phyloP scores from a whole-genome alignment of 2,797 vertebrate species.

The Pempheris klunzingeri region DNA sequence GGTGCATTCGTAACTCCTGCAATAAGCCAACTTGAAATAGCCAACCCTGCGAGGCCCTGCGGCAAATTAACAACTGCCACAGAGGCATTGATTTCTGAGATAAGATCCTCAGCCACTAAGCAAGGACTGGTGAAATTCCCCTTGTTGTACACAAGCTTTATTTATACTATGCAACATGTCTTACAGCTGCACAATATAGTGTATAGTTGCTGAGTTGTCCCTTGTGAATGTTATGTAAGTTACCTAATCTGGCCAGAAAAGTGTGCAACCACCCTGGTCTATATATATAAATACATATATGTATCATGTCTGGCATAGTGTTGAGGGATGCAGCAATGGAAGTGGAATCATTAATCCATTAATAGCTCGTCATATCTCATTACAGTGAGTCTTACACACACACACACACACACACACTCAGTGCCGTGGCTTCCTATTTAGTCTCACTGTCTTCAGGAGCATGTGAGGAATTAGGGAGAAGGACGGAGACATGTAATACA shows the following conservation, averaged over 20 bases:
- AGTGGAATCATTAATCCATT: slow-evolving; percentile 82
- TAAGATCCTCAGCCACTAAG: slow-evolving; percentile 29
- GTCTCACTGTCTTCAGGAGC: slow-evolving; percentile 71
- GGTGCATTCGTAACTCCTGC: slow-evolving; percentile 54
- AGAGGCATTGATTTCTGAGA: slow-evolving; percentile 50
- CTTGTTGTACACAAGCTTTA: slow-evolving; percentile 38
- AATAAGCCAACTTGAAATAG: slow-evolving; percentile 79
- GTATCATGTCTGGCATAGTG: slow-evolving; percentile 67
- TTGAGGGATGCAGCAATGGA: slow-evolving; percentile 54
- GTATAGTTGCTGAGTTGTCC: slow-evolving; percentile 45
- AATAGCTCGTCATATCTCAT: slow-evolving; percentile 83
- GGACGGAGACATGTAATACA: slow-evolving; percentile 46
- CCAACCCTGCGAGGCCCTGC: slow-evolving; percentile 56
- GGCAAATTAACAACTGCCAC: slow-evolving; percentile 62
- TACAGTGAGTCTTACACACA: slow-evolving; percentile 70
- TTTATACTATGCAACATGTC: slow-evolving; percentile 57
- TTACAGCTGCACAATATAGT: slow-evolving; percentile 32
- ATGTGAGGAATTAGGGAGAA: slow-evolving; percentile 67
- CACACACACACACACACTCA: slow-evolving; percentile 38
- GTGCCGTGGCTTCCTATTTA: slow-evolving; percentile 45
- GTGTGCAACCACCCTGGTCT: slow-evolving; percentile 50
- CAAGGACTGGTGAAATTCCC: slow-evolving; percentile 20
- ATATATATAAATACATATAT: slow-evolving; percentile 56
- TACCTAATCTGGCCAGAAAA: slow-evolving; percentile 71
- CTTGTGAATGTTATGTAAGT: slow-evolving; percentile 55